These are phyloP conservation scores for Sesamia nonagrioides DNA, from an alignment of 1,140 invertebrate species.

Conservation along the genomic window DNA sequence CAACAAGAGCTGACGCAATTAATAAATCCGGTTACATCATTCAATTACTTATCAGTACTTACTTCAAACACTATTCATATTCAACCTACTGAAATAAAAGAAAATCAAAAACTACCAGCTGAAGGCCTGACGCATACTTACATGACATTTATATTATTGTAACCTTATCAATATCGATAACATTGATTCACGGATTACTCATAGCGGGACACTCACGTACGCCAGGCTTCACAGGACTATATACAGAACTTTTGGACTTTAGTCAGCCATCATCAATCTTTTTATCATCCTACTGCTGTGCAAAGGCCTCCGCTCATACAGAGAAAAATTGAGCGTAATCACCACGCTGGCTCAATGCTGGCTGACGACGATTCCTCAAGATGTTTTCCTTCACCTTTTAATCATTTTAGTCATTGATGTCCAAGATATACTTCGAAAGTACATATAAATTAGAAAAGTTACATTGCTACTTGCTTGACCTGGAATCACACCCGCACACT, in stretches of 20 bases:
- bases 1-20: neutral
- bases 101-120: neutral
- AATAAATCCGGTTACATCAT: neutral
- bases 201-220: neutral
- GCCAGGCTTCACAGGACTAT: neutral
- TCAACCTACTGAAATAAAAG: neutral
- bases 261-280: no score
- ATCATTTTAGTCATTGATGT: no score
- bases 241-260: neutral
- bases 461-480: no score
- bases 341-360: no score
- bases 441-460: no score
- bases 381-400: no score
- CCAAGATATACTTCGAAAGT: no score
- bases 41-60: neutral
- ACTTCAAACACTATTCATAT: neutral
- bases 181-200: slow-evolving; percentile 16
- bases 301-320: no score
- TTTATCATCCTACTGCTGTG: no score
- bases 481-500: no score
- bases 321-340: no score
- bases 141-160: slow-evolving; percentile 7
- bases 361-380: no score
- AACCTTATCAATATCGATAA: slow-evolving; percentile 11
- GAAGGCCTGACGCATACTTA: neutral